phyloP scores from a whole-genome alignment of 92 coral and sea anemone genomes.

The Phenganax marumi region DNA sequence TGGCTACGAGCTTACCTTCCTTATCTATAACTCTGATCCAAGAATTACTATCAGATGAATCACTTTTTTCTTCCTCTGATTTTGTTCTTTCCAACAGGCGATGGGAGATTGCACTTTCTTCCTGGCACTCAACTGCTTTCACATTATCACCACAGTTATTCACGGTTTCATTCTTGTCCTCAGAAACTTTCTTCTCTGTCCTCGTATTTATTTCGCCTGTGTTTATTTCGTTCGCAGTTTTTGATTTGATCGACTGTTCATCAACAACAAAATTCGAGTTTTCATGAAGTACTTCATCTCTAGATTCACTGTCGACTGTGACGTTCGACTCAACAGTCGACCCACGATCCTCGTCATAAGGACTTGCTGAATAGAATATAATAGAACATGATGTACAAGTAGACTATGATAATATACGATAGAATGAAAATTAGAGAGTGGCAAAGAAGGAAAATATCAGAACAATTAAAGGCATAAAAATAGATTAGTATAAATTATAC shows the following conservation, averaged over 20 bases:
- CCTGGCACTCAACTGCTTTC: not conserved
- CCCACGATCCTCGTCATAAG: not conserved
- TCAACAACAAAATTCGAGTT: not conserved
- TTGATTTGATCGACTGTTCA: not conserved
- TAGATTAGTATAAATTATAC: no score
- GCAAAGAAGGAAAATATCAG: no score
- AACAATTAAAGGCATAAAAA: no score
- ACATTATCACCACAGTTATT: not conserved
- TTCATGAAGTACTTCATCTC: constrained; percentile 13
- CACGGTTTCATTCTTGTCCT: not conserved
- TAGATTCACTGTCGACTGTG: not conserved
- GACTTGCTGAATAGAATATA: not conserved
- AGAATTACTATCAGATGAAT: constrained; percentile 35
- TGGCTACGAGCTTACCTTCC: constrained; percentile 15
- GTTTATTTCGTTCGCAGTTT: not conserved
- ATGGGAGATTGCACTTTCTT: not conserved
- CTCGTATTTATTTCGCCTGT: not conserved
- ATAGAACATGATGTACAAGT: not conserved
- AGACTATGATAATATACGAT: no score
- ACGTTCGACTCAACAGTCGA: constrained; percentile 7
- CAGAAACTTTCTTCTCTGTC: not conserved
- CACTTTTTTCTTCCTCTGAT: constrained; percentile 30
- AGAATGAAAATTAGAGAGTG: no score
- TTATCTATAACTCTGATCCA: constrained; percentile 39
- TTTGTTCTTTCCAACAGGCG: not conserved